Evolutionary conservation across 2,888 invertebrate genomes (phyloP), one percentile per base, ranked within the genome.

Genomic region (Andrena chrysosceles): DNA sequence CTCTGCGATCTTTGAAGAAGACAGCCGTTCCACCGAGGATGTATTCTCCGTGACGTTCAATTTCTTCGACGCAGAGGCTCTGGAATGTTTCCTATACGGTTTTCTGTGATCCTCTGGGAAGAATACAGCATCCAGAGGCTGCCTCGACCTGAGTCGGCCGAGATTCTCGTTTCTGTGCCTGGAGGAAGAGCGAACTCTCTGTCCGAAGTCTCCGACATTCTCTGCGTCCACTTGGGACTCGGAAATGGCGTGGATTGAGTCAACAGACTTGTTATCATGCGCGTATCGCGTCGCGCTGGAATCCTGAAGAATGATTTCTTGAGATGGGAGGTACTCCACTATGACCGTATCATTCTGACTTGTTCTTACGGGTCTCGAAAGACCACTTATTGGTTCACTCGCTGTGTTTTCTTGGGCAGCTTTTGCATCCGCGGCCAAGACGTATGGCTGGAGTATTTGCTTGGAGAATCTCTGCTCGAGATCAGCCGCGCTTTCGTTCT

Each of bases 381-480:
- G 7, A 0, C 56, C 13, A n/a, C 10, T 42, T 0, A 4, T 13
- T 2, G 73, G 60, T 13, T 64, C 35, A 8, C 16, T 54, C 7
- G 16, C 4, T 10, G 8, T n/a, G 1, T 33, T 54, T 26, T 60
- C 77, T 13, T 31, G 20, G 1, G 16, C 2, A 8, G 3, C 5
- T 48, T 54, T 52, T 0, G 3, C 2, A 0, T 66, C 73, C 5
- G 20, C 0, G 0, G 59, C 2, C 0, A 77, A 13, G 2, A 70
- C 1, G 68, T 85, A 78, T 0, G 87, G 81, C 26, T 83, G 85
- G 1, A 81, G 42, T 35, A 83, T 3, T 29, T 83, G 85, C 33
- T 68, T 63, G 10, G 42, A 13, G 33, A 54, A 33, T 31, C 69
- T 68, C 13, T 62, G 76, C 52, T 63, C 75, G 7, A 20, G 2